Evolutionary conservation across 2,888 invertebrate species (phyloP).

Genomic region (Zonitis immaculata): DNA sequence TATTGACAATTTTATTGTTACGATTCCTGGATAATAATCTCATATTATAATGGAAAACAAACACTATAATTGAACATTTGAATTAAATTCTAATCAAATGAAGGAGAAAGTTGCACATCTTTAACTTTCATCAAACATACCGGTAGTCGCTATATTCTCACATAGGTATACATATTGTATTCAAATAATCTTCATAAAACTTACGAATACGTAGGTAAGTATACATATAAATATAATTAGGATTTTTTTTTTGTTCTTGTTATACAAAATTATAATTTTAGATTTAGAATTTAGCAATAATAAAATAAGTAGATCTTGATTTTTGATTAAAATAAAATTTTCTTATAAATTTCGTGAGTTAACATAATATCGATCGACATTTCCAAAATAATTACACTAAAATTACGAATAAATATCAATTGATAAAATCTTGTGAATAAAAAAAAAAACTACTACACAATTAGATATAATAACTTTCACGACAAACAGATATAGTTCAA

Average conservation of each 20-base stretch:
- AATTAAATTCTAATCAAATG: constrained; percentile 13
- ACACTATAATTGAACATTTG: constrained; percentile 9
- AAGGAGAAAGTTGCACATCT: constrained; percentile 23
- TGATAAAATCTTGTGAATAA: neutral
- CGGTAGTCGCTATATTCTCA: neutral
- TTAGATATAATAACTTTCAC: neutral
- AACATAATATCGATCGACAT: neutral
- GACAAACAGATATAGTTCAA: neutral
- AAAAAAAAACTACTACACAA: neutral
- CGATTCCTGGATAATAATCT: no score
- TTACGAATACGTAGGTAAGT: no score
- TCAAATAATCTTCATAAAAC: no score
- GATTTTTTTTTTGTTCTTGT: no score
- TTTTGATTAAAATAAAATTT: no score
- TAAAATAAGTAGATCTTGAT: no score
- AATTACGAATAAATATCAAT: neutral
- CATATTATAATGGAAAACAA: neutral
- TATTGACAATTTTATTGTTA: no score
- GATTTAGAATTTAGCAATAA: no score
- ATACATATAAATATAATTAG: no score
- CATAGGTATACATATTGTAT: no score
- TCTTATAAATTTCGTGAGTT: neutral
- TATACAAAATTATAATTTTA: no score
- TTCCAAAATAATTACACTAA: neutral
- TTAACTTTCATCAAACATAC: constrained; percentile 20